Evolutionary conservation across 2,113 vertebrate species (phyloP), one percentile per base, ranked within the genome.

Genomic region (Xiphophorus hellerii): DNA sequence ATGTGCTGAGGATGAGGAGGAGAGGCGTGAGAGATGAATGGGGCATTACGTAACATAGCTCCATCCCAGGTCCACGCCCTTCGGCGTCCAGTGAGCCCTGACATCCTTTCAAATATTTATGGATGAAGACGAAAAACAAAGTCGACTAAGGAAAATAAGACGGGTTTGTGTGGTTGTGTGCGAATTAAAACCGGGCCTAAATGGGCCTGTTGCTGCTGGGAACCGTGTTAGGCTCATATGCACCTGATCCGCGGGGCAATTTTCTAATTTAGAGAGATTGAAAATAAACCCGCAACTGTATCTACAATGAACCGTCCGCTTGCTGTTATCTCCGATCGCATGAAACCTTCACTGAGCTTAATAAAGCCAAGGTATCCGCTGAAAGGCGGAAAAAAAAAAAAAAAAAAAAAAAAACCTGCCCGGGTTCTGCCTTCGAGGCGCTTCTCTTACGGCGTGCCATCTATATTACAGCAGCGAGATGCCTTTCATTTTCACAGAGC

Each of bases 51-150:
- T 85, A 91, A 93, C 84, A 91, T 70, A 87, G 84, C 77, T 77
- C 77, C 88, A 87, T 87, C 84, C 81, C 71, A 69, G 70, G 85
- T 91, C 93, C 89, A 91, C 90, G 87, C 92, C 91, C 89, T 85
- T 66, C 69, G 0, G 51, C 58, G 62, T 73, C 73, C 54, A 75
- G 62, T 73, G 61, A 61, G 29, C 85, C 61, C 72, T 62, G 74
- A 72, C 54, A 69, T 69, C 72, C n/a, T 30, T 78, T 86, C 0
- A 82, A 89, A 88, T 86, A 90, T 89, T 74, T 10, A 87, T 72
- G 22, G 13, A 5, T 39, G 25, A 30, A 64, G 9, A 25, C 22
- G 20, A 39, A 27, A 73, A 33, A 74, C 76, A 75, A 14, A 37
- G 67, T 76, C 63, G 51, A 66, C 37, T 54, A 35, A 4, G 69